Conservation (phyloP, 2,888 invertebrate genomes). For the Megaustenia siamemsis region DNA sequence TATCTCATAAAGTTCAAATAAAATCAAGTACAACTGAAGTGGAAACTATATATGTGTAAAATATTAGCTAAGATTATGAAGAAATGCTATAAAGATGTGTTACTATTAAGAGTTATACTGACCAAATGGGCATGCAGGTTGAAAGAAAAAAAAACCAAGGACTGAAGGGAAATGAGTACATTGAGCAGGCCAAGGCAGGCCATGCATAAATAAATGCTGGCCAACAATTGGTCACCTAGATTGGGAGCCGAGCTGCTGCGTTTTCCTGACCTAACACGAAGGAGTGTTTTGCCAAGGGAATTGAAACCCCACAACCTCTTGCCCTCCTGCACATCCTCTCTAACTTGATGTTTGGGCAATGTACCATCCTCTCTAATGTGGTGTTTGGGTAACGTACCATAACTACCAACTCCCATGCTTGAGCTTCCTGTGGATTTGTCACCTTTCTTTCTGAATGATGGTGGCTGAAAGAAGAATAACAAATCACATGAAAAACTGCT, state of each 20-base stretch:
- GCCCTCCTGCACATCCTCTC: slow-evolving; percentile 63
- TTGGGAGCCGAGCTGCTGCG: slow-evolving; percentile 93
- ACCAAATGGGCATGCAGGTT: slow-evolving; percentile 19
- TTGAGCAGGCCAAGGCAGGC: slow-evolving; percentile 28
- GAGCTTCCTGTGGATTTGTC: slow-evolving; percentile 16
- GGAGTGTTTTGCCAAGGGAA: slow-evolving; percentile 86
- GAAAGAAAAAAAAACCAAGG: not conserved
- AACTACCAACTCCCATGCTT: slow-evolving; percentile 60
- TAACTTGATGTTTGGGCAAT: slow-evolving; percentile 70
- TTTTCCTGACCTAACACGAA: slow-evolving; percentile 82
- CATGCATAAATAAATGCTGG: not conserved
- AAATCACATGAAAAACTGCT: not conserved
- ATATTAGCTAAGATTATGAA: no score
- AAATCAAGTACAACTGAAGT: no score
- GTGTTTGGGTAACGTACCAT: slow-evolving; percentile 76
- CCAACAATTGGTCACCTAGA: slow-evolving; percentile 86
- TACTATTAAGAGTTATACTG: not conserved
- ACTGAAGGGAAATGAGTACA: slow-evolving; percentile 11
- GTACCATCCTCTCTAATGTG: slow-evolving; percentile 66
- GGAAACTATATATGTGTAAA: no score
- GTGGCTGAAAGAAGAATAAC: slow-evolving; percentile 5
- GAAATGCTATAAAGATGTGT: no score
- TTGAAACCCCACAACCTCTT: slow-evolving; percentile 68
- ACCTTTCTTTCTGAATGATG: slow-evolving; percentile 46
- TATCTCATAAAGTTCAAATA: no score